Conservation (phyloP, 30 jellyfish, hydroid and myxozoan species). For the Hydra vulgaris region DNA sequence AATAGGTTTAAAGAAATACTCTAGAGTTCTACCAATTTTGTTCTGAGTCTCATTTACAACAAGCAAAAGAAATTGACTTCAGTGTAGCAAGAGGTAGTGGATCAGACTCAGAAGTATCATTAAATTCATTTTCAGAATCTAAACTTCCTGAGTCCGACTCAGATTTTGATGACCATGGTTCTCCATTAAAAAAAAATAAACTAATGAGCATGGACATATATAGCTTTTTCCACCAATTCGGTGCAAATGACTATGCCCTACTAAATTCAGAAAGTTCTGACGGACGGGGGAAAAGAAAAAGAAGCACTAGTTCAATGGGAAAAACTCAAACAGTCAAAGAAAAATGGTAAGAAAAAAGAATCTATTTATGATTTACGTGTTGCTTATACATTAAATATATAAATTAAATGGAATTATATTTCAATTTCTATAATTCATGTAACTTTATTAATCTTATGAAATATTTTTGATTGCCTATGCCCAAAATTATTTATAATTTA, state of each 20-base stretch:
- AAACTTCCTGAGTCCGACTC: not conserved
- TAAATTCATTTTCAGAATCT: not conserved
- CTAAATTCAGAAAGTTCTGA: not conserved
- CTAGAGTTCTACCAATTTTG: not conserved
- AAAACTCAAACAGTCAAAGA: not conserved
- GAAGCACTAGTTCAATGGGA: not conserved
- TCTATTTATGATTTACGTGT: not conserved
- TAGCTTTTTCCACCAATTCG: not conserved
- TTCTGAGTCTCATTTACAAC: not conserved
- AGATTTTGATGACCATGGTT: not conserved
- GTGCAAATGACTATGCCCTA: not conserved
- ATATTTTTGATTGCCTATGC: not conserved
- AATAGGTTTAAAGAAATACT: not conserved
- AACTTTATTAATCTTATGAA: not conserved
- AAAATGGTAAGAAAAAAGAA: not conserved
- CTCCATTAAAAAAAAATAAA: not conserved
- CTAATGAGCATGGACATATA: not conserved
- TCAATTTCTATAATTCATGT: not conserved
- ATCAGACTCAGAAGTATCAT: not conserved
- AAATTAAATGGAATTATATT: not conserved
- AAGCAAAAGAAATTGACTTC: not conserved
- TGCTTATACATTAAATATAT: not conserved
- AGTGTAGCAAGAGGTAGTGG: not conserved
- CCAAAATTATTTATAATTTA: not conserved
- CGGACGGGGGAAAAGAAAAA: not conserved